Evolutionary conservation across 2,113 vertebrate genomes (phyloP).

Genomic region (Genyomyrus donnyi): DNA sequence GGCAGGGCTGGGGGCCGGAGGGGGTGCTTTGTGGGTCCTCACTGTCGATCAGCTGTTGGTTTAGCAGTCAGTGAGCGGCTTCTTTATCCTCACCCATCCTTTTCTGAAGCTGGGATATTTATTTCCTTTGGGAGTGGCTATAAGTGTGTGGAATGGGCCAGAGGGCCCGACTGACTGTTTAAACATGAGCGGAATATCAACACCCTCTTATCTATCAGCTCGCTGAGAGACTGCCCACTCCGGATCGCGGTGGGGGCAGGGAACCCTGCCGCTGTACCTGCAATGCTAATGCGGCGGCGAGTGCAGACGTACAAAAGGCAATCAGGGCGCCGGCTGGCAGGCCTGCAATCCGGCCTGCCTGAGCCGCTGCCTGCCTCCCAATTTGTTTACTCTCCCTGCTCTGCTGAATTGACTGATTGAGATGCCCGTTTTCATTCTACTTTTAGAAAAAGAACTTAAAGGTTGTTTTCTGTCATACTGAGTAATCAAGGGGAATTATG

Average conservation of each 20-base stretch:
- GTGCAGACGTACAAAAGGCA: background rate
- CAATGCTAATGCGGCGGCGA: background rate
- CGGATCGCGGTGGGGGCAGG: background rate
- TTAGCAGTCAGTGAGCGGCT: background rate
- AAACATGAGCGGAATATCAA: slow-evolving; percentile 23
- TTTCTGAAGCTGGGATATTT: background rate
- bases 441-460: slow-evolving; percentile 7
- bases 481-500: slow-evolving; percentile 12
- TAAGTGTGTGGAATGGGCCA: slow-evolving; percentile 11
- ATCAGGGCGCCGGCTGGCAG: background rate
- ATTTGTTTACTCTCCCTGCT: background rate
- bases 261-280: background rate
- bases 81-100: background rate
- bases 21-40: background rate
- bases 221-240: background rate
- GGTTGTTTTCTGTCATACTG: background rate
- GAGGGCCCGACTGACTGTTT: slow-evolving; percentile 1
- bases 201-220: background rate
- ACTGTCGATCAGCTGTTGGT: background rate
- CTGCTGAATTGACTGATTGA: background rate
- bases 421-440: background rate
- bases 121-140: background rate
- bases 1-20: background rate
- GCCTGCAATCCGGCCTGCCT: background rate
- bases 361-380: background rate